These are phyloP conservation scores for Eupeodes latifasciatus DNA, from an alignment of 2,888 invertebrate species.

Conservation along the genomic window DNA sequence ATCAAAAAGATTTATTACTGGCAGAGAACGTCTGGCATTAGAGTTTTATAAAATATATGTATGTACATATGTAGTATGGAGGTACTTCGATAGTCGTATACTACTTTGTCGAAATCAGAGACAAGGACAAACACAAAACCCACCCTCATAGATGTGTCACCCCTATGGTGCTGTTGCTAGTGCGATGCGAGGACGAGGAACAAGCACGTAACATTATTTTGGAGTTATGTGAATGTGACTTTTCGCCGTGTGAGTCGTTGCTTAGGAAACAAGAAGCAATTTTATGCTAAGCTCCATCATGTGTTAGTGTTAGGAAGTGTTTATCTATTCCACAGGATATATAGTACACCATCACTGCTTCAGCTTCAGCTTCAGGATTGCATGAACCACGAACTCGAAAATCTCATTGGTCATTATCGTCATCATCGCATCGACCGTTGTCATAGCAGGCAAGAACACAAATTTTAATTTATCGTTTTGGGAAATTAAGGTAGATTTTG, in stretches of 20 bases:
- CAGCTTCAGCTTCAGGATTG: slow-evolving; percentile 18
- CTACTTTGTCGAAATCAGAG: slow-evolving; percentile 37
- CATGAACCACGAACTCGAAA: slow-evolving; percentile 35
- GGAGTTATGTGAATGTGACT: slow-evolving; percentile 34
- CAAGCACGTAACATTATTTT: slow-evolving; percentile 54
- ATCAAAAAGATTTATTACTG: slow-evolving; percentile 51
- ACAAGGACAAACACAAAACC: not conserved
- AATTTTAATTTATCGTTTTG: slow-evolving; percentile 69
- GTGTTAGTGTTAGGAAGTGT: slow-evolving; percentile 40
- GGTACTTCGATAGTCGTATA: slow-evolving; percentile 23
- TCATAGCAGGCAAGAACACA: slow-evolving; percentile 35
- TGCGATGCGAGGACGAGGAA: not conserved
- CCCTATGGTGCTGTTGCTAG: no score
- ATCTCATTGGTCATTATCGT: slow-evolving; percentile 35
- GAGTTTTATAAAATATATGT: slow-evolving; percentile 47
- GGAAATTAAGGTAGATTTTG: slow-evolving; percentile 68
- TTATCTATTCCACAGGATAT: slow-evolving; percentile 48
- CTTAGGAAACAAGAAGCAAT: slow-evolving; percentile 7
- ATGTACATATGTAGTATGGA: no score
- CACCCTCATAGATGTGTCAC: not conserved
- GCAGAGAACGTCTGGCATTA: slow-evolving; percentile 28
- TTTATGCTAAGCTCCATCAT: slow-evolving; percentile 20
- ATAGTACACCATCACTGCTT: not conserved
- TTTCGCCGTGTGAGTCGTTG: slow-evolving; percentile 1
- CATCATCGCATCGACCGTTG: slow-evolving; percentile 16